Conservation (phyloP, 2,797 vertebrate species). For the Amblyraja radiata region DNA sequence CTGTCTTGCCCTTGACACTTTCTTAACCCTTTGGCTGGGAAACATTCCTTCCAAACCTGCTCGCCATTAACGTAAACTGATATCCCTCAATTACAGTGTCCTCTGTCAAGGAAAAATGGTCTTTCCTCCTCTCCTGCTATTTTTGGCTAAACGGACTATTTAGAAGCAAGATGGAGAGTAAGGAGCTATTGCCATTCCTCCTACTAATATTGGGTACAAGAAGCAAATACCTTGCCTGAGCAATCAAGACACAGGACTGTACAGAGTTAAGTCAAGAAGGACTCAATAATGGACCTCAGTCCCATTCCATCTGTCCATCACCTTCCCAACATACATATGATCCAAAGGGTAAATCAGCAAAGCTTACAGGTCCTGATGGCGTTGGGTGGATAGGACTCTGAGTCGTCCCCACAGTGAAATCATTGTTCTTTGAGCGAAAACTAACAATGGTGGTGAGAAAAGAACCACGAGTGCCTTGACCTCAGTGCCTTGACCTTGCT, state of each 20-base stretch:
- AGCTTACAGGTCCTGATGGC: neutral
- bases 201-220: neutral
- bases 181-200: neutral
- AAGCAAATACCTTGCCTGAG: neutral
- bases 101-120: too few species aligned
- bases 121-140: neutral
- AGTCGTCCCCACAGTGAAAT: conserved; percentile 3
- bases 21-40: neutral
- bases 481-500: too few species aligned
- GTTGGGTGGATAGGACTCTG: neutral
- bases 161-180: neutral
- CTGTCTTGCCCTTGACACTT: neutral
- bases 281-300: neutral
- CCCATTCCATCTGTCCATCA: neutral
- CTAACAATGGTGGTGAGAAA: neutral
- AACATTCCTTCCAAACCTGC: too few species aligned
- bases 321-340: neutral
- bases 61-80: too few species aligned
- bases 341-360: neutral
- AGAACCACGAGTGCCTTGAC: neutral
- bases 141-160: neutral
- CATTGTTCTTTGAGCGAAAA: neutral
- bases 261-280: neutral
- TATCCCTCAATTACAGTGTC: too few species aligned
- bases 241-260: neutral